Base-by-base conservation (phyloP, 1,140 invertebrate species). In the Caerostris extrusa region DNA sequence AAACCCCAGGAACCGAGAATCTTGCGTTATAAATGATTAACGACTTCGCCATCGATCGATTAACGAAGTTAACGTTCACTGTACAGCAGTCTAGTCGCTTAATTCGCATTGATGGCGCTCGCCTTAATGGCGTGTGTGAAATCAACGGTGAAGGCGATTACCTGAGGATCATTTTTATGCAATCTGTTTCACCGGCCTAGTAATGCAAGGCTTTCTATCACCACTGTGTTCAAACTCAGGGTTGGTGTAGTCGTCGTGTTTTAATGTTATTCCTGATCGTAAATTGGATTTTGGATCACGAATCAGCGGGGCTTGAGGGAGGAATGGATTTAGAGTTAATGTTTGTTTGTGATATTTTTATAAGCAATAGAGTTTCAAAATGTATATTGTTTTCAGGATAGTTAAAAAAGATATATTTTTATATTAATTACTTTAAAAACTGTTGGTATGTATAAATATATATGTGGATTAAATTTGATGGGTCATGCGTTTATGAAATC, bases 31-130 rank as follows among this genome's bases (percentile, higher is more conserved):
- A 83, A 83, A 58, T 83, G 82, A 83, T 83, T 83, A 58, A 83
- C 55, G 82, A 83, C 82, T n/a, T 55, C n/a, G 53, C 12, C 55
- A 58, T 55, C 82, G 82, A 55, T 83, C 82, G 82, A 83, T 83
- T 83, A 83, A 58, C 82, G 55, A 83, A 83, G 82, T 57, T 83
- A 53, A 83, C 17, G 6, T 83, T 83, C n/a, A 57, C 56, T 57
- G 55, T 55, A 83, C 53, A 7, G n/a, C 34, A 34, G 34, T 2
- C 34, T 0, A 19, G 7, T 58, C 82, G 14, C 55, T 83, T 83
- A 83, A 83, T 83, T 83, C 82, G 82, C 82, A 83, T 83, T 83
- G 82, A 83, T 83, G 82, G 82, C 82, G 82, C 56, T 58, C n/a
- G 14, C 82, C 55, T 56, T 83, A 83, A 83, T 56, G 82, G n/a